Evolutionary conservation across 2,797 vertebrate species (phyloP).

Genomic region (Hypotaenidia philippensis): DNA sequence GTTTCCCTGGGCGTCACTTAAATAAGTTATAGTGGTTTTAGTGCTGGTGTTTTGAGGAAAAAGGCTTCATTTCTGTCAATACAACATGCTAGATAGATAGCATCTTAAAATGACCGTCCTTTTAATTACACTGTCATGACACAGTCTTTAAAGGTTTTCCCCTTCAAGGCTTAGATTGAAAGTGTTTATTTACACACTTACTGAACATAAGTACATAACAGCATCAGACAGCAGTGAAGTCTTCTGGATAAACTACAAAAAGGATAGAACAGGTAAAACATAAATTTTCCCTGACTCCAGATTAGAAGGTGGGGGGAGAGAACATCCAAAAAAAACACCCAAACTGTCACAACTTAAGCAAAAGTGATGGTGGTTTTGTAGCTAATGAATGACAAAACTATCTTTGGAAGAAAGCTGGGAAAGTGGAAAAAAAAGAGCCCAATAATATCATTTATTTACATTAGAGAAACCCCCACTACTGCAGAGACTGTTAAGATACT

Average conservation of each 20-base stretch:
- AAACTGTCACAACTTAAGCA: conserved; percentile 6
- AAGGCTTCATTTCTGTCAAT: neutral
- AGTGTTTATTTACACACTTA: conserved; percentile 35
- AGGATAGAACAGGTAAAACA: neutral
- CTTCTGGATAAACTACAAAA: conserved; percentile 6
- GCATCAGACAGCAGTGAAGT: conserved; percentile 17
- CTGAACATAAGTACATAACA: conserved; percentile 3
- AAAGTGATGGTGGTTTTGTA: conserved; percentile 58
- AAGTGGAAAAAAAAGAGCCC: neutral
- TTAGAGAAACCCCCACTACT: conserved; percentile 62
- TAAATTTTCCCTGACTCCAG: neutral
- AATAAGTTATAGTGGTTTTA: neutral
- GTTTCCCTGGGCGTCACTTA: neutral
- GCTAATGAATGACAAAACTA: conserved; percentile 68
- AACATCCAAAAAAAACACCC: neutral
- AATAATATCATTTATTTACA: conserved; percentile 74
- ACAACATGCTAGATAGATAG: neutral
- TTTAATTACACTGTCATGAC: neutral
- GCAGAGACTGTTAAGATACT: conserved; percentile 65
- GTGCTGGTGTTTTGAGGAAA: neutral
- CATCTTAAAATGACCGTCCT: neutral
- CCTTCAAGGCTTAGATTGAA: neutral
- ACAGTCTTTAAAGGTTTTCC: neutral
- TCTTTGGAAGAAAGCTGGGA: neutral
- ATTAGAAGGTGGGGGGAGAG: neutral